Conservation (phyloP, 64 coral and sea anemone genomes). For the Dendronephthya gigantea region DNA sequence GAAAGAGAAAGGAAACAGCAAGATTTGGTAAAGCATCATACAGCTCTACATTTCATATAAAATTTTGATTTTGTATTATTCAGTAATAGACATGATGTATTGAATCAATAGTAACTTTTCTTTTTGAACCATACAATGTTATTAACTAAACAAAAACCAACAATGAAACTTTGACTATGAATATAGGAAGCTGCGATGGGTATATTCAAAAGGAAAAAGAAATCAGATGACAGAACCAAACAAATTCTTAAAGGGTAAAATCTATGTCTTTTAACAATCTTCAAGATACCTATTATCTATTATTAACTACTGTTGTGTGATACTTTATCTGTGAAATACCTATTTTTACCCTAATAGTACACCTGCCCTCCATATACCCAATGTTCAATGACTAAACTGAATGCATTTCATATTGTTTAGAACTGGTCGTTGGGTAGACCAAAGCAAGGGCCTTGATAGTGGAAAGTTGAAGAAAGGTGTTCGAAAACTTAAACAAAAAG, state of each 20-base stretch:
- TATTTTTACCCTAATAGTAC: too few relatives aligned
- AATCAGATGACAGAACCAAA: not conserved
- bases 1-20: not conserved
- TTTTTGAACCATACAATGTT: too few relatives aligned
- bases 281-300: not conserved
- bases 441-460: not conserved
- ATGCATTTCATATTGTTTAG: too few relatives aligned
- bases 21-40: not conserved
- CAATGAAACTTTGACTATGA: not conserved
- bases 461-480: not conserved
- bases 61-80: not conserved
- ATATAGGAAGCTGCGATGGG: slow-evolving; percentile 1
- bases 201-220: not conserved
- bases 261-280: not conserved
- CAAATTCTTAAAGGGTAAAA: not conserved
- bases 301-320: too few relatives aligned
- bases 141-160: not conserved
- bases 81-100: too few relatives aligned
- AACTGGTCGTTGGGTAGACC: not conserved
- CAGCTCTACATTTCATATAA: not conserved
- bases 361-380: too few relatives aligned
- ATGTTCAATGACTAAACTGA: not conserved
- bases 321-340: too few relatives aligned
- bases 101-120: too few relatives aligned
- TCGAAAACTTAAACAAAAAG: slow-evolving; percentile 10